Percentiles rank a stretch among this genome's conserved stretches.
These are phyloP conservation scores for Mohoua ochrocephala DNA, from an alignment of 2,113 vertebrate genomes.

Conservation along the genomic window DNA sequence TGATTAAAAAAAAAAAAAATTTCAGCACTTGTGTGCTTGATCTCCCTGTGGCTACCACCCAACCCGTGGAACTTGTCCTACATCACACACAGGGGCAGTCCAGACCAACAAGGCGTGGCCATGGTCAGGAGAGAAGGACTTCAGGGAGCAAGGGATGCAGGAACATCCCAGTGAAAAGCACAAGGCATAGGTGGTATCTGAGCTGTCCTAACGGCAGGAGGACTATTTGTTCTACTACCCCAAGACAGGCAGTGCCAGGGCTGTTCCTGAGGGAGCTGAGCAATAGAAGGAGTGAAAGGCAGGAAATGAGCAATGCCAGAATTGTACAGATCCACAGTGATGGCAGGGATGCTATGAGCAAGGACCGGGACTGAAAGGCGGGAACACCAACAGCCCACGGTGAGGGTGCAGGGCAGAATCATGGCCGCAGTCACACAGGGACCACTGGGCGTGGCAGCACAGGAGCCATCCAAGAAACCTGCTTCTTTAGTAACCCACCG, in stretches of 20 bases:
- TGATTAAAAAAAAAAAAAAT: background rate
- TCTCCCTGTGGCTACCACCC: background rate
- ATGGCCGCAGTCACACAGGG: background rate
- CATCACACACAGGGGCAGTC: background rate
- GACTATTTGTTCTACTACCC: background rate
- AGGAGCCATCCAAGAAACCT: background rate
- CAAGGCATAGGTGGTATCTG: background rate
- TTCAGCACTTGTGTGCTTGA: background rate
- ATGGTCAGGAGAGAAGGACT: background rate
- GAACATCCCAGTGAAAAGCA: background rate
- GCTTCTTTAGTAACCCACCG: background rate
- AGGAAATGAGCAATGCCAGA: background rate
- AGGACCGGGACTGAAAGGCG: background rate
- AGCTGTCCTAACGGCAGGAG: background rate
- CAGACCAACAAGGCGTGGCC: background rate
- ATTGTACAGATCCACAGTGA: background rate
- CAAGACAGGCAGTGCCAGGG: background rate
- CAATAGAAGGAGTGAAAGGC: background rate
- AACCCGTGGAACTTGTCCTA: rapidly evolving
- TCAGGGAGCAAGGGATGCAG: background rate
- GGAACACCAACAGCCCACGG: background rate
- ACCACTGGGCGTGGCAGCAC: background rate
- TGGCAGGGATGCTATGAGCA: background rate
- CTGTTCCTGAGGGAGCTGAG: background rate
- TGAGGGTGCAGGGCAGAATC: background rate